Evolutionary conservation across 2,113 vertebrate genomes (phyloP), one percentile per base, ranked within the genome.

Genomic region (Hippocampus abdominalis): DNA sequence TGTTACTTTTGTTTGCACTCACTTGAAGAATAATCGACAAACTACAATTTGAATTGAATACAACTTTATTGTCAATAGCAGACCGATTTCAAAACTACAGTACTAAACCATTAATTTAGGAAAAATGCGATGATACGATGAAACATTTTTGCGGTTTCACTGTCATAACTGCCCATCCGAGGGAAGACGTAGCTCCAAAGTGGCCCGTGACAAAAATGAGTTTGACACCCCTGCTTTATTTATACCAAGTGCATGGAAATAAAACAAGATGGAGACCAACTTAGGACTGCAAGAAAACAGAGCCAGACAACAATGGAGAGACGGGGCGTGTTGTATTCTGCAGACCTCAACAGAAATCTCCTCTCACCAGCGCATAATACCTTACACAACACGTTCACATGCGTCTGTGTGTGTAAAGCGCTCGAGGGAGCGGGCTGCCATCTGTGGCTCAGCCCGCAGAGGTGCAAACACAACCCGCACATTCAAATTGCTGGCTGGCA

Each of bases 361-460:
- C 29, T 64, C 64, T 72, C 62, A 44, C 74, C 51, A 56, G 39
- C 66, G 63, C 21, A 81, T 60, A 72, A 73, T 81, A 70, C 65
- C 74, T 73, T 68, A 84, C 76, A 56, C 79, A 42, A 86, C 82
- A 76, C 78, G 69, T 71, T 71, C 44, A 66, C 68, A 66, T 64
- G 74, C 74, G 49, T 76, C 66, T 82, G 76, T 60, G 73, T 73
- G 70, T 56, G 64, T 74, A 57, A 68, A 72, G 63, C 36, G 77
- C 83, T 78, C 3, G 68, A 83, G 82, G 82, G 84, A 74, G 78
- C 79, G 73, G 71, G 77, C 77, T 86, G 86, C 81, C 87, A 90
- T 85, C 86, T 88, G 87, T 82, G 85, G 86, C 81, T 79, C 83
- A 72, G 68, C 67, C 79, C 62, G 77, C 75, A 84, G 78, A 86